Evolutionary conservation across 2,888 invertebrate genomes (phyloP), one percentile per base, ranked within the genome.

Genomic region (Lypha dubia): DNA sequence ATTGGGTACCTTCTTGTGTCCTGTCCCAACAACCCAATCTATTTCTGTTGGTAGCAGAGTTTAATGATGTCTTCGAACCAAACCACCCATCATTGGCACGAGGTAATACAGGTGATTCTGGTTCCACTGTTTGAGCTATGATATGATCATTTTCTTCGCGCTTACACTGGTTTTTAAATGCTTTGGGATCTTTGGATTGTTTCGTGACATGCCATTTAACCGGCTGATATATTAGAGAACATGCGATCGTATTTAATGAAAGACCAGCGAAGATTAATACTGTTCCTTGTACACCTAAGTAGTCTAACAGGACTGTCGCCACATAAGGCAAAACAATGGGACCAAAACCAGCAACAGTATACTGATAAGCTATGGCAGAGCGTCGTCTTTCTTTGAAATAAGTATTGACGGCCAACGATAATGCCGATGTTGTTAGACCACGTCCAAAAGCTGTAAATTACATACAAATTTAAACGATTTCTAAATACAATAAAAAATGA

Each of bases 301-400:
- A 80, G 0, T 93, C 91, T 89, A 95, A 93, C n/a, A 96, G 90
- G 11, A 92, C 92, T 17, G 95, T 95, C 70, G 96, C 95, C 24
- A 96, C 92, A 87, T 95, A 94, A 3, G 96, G 96, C 93, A 95
- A 94, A 68, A 95, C 88, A 51, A 96, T 95, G 1, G 96, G 95
- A 0, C 96, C 96, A 32, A 96, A 89, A 0, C 95, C 96, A 3
- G 95, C 95, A 0, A 94, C 94, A 0, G 95, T 95, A 94, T 95
- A 95, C 86, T 95, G 95, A 73, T 95, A 92, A 0, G 96, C 95
- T 0, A 95, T 95, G 0, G 96, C 96, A 51, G 95, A 92, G 89
- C 95, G 93, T 90, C 96, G 93, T 89, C 94, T 94, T 70, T 94
- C 93, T 89, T 94, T 95, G 93, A 96, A 96, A 90, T 95, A 96